phyloP scores from a whole-genome alignment of 2,888 invertebrate species.

The Hypsopygia costalis region DNA sequence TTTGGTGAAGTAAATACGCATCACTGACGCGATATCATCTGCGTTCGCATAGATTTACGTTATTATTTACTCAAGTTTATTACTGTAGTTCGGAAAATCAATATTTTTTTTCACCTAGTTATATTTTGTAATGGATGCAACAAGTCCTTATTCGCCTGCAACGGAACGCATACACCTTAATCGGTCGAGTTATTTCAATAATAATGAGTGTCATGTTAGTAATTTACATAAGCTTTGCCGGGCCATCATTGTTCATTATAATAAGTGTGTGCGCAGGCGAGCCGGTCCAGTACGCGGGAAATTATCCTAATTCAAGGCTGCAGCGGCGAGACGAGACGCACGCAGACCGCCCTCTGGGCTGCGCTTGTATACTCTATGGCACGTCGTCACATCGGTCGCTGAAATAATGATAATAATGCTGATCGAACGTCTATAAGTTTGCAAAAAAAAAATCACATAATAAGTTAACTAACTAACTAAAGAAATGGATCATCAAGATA shows the following conservation, averaged over 20 bases:
- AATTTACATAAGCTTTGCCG: slow-evolving; percentile 54
- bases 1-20: too few relatives aligned
- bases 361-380: not conserved
- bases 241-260: slow-evolving; percentile 53
- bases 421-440: too few relatives aligned
- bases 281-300: slow-evolving; percentile 37
- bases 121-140: not conserved
- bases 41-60: too few relatives aligned
- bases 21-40: too few relatives aligned
- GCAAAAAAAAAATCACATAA: too few relatives aligned
- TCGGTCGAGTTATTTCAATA: slow-evolving; percentile 46
- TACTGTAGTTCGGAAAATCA: not conserved
- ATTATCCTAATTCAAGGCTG: slow-evolving; percentile 60
- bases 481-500: too few relatives aligned
- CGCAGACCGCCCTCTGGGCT: slow-evolving; percentile 23
- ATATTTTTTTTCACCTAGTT: too few relatives aligned
- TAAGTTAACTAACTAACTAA: too few relatives aligned
- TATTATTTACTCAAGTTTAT: too few relatives aligned
- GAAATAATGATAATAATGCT: too few relatives aligned
- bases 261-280: slow-evolving; percentile 36
- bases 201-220: slow-evolving; percentile 41
- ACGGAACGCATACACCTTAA: slow-evolving; percentile 31
- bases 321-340: slow-evolving; percentile 38
- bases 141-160: not conserved
- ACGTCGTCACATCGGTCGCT: too few relatives aligned